Evolutionary conservation across 2,113 vertebrate species (phyloP).

Genomic region (Prionailurus viverrinus): DNA sequence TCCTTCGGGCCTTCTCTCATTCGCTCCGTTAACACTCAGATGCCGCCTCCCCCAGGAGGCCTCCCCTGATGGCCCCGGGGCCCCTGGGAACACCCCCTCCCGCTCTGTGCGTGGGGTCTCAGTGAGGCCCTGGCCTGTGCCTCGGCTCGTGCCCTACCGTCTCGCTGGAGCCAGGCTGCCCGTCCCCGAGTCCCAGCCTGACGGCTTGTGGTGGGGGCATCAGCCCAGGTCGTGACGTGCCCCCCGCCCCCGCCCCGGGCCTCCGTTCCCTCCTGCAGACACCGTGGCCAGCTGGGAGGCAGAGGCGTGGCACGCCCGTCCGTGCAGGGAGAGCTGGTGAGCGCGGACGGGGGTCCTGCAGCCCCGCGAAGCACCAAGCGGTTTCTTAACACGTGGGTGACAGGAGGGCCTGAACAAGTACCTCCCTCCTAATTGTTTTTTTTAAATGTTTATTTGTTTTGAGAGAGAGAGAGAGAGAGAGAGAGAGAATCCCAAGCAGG

Average conservation of each 20-base stretch:
- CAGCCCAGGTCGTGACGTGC: neutral
- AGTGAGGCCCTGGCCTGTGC: neutral
- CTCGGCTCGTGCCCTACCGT: neutral
- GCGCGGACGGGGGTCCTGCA: neutral
- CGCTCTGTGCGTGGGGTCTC: neutral
- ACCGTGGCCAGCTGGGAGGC: neutral
- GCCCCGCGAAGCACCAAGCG: neutral
- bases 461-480: too few relatives aligned
- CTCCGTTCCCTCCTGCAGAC: too few relatives aligned
- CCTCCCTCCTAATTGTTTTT: neutral
- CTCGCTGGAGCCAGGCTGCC: neutral
- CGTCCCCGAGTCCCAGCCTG: accelerated
- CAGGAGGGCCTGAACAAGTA: neutral
- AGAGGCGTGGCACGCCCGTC: accelerated
- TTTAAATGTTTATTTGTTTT: too few relatives aligned
- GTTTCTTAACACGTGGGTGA: neutral
- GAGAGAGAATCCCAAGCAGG: too few relatives aligned
- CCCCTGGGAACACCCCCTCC: neutral
- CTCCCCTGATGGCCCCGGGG: neutral
- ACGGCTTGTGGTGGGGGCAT: too few relatives aligned
- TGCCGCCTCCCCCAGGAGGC: neutral
- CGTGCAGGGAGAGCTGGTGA: too few relatives aligned
- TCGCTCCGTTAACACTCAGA: neutral
- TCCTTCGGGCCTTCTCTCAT: neutral
- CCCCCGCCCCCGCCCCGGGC: accelerated